Evolutionary conservation across 2,113 vertebrate species (phyloP).

Genomic region (Archocentrus centrarchus): DNA sequence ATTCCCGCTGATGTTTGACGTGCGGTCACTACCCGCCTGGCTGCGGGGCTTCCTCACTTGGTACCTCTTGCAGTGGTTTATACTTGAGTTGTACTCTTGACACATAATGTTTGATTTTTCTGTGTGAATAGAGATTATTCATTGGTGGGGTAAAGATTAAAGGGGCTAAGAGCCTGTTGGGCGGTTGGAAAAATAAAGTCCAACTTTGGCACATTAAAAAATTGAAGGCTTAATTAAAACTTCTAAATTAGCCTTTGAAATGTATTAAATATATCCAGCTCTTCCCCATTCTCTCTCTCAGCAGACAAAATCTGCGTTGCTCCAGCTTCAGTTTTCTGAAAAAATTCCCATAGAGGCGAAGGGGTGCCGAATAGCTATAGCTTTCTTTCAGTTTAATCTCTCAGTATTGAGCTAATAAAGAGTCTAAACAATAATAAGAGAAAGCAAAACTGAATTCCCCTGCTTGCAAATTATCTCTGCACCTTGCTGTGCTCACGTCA

Average conservation of each 20-base stretch:
- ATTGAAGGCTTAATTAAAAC: neutral
- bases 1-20: constrained; percentile 15
- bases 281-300: neutral
- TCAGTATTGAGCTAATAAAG: constrained; percentile 10
- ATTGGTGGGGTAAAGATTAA: constrained; percentile 11
- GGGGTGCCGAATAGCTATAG: neutral
- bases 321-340: neutral
- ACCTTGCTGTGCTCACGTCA: constrained; percentile 39
- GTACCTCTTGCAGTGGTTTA: constrained; percentile 21
- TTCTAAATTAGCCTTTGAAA: neutral
- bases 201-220: neutral
- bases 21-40: neutral
- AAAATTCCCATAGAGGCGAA: neutral
- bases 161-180: neutral
- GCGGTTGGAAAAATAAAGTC: neutral
- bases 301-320: neutral
- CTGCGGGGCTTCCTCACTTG: neutral
- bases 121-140: constrained; percentile 54
- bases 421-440: constrained; percentile 26
- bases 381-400: constrained; percentile 24
- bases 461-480: constrained; percentile 36
- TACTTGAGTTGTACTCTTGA: constrained; percentile 26
- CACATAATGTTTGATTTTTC: constrained; percentile 33
- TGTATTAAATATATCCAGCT: neutral
- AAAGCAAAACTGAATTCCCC: constrained; percentile 28